Evolutionary conservation across 2,888 invertebrate genomes (phyloP).

Genomic region (Dorcus hopei): DNA sequence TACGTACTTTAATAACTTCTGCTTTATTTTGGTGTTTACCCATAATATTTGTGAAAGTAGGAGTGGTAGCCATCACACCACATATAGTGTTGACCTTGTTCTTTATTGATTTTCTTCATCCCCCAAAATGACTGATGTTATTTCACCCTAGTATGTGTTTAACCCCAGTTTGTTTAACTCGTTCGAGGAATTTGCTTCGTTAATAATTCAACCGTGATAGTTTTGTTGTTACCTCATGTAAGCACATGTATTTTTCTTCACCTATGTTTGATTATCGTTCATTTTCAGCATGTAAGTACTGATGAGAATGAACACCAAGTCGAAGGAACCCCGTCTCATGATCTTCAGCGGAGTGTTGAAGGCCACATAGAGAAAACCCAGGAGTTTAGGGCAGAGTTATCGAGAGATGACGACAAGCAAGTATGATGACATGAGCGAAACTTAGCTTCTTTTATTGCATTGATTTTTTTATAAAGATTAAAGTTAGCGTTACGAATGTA

Average conservation of each 20-base stretch:
- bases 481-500: background rate
- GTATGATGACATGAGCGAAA: background rate
- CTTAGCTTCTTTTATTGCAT: no score
- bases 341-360: background rate
- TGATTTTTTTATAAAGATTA: no score
- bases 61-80: conserved; percentile 25
- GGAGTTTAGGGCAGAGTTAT: background rate
- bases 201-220: background rate
- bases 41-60: conserved; percentile 21
- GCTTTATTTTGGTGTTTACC: no score
- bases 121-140: conserved; percentile 31
- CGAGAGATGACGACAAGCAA: background rate
- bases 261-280: conserved; percentile 1
- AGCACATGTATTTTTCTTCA: background rate
- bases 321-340: background rate
- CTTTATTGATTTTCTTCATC: conserved; percentile 38
- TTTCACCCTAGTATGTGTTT: conserved; percentile 30
- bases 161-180: conserved; percentile 20
- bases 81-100: conserved; percentile 34
- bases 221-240: conserved; percentile 4
- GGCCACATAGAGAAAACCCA: no score
- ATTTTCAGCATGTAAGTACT: conserved; percentile 1
- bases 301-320: background rate
- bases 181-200: conserved; percentile 2
- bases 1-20: no score